phyloP scores from a whole-genome alignment of 2,797 vertebrate genomes.

The Capromys pilorides region DNA sequence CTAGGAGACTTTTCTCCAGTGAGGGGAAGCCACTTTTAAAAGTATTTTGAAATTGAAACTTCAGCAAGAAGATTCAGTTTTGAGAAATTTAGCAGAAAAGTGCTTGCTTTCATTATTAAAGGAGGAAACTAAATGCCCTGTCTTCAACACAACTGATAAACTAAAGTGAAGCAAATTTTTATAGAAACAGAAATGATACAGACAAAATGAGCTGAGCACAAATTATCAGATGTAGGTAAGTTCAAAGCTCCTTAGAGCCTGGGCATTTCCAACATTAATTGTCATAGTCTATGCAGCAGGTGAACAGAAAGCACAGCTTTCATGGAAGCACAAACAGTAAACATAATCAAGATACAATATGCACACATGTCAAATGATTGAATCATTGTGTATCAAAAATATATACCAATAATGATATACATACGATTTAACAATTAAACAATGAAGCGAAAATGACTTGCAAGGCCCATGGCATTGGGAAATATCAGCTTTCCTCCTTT shows the following conservation, averaged over 20 bases:
- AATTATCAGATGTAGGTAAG: fast-evolving
- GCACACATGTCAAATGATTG: not conserved
- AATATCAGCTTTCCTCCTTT: not conserved
- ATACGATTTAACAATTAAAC: not conserved
- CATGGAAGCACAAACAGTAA: not conserved
- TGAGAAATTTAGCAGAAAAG: not conserved
- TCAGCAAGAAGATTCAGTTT: not conserved
- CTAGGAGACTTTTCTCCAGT: not conserved
- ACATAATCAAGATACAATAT: not conserved
- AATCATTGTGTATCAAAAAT: not conserved
- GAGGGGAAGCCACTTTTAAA: not conserved
- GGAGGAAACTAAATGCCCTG: fast-evolving
- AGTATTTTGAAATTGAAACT: not conserved
- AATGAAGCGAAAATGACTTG: not conserved
- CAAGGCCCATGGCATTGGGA: fast-evolving
- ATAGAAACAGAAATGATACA: not conserved
- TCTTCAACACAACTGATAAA: fast-evolving
- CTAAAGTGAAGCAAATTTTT: not conserved
- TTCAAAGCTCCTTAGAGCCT: not conserved
- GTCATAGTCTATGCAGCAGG: not conserved
- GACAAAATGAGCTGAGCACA: not conserved
- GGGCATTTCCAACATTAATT: fast-evolving
- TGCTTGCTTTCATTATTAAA: not conserved
- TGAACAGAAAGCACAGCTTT: not conserved
- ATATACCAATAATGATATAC: not conserved